A percentile compares a stretch with the other conserved stretches of the same genome.
Evolutionary conservation across 2,888 invertebrate species (phyloP).

Genomic region (Pristionchus japonicus): DNA sequence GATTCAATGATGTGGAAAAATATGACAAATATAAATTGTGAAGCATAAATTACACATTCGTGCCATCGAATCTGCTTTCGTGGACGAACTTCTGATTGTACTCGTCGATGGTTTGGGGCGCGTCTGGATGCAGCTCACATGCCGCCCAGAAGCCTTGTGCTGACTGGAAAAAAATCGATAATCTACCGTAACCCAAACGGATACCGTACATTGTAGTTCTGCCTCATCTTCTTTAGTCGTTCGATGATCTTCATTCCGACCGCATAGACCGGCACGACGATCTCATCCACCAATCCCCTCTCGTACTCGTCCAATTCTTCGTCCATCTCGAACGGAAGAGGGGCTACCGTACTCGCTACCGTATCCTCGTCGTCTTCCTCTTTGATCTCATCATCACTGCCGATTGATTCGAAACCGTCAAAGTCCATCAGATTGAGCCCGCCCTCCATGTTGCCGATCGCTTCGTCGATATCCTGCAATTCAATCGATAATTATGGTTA

Average conservation of each 20-base stretch:
- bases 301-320: constrained; percentile 1
- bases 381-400: not conserved
- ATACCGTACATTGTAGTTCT: constrained; percentile 1
- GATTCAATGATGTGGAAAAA: no score
- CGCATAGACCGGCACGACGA: not conserved
- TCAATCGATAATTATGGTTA: not conserved
- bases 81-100: not conserved
- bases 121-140: not conserved
- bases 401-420: not conserved
- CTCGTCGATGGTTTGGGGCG: not conserved
- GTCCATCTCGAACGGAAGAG: not conserved
- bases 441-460: not conserved
- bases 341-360: not conserved
- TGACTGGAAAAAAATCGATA: not conserved
- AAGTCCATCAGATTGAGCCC: not conserved
- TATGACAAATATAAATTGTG: no score
- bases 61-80: not conserved
- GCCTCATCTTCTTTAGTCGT: not conserved
- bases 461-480: not conserved
- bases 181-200: not conserved
- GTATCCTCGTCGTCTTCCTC: not conserved
- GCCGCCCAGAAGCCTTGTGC: not conserved
- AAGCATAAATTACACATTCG: no score
- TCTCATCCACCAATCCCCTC: not conserved
- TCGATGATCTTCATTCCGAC: not conserved